phyloP scores from a whole-genome alignment of 64 coral and sea anemone species.

The Actinia equina region DNA sequence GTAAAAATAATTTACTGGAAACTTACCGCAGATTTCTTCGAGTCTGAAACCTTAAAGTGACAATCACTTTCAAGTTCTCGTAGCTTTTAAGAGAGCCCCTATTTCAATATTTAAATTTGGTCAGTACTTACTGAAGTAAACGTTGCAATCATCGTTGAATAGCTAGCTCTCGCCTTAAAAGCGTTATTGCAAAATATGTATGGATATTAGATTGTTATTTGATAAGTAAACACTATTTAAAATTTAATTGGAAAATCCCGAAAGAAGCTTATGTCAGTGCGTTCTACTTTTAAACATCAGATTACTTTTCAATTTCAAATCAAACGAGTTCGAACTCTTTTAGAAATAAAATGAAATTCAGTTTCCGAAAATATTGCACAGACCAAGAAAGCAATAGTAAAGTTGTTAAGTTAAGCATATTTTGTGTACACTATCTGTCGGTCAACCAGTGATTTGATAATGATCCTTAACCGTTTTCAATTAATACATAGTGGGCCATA shows the following conservation, averaged over 20 bases:
- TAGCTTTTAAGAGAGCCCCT: neutral
- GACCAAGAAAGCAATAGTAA: neutral
- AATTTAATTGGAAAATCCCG: neutral
- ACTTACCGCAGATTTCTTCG: neutral
- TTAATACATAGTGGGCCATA: neutral
- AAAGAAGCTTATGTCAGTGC: neutral
- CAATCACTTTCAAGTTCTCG: neutral
- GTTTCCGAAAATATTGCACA: no score
- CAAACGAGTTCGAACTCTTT: no score
- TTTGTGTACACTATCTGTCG: neutral
- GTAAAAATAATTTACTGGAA: no score
- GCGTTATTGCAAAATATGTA: neutral
- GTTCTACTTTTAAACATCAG: no score
- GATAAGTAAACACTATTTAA: neutral
- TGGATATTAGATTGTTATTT: neutral
- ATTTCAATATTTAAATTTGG: neutral
- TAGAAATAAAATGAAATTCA: no score
- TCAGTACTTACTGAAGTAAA: neutral
- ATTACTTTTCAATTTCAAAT: no score
- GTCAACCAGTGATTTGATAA: constrained; percentile 8
- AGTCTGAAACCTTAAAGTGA: neutral
- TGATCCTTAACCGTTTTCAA: neutral
- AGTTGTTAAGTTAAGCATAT: neutral
- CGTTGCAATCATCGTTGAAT: constrained; percentile 1
- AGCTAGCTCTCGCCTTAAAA: neutral